Conservation (phyloP, 2,797 vertebrate species). For the Euphonia xanthogaster region DNA sequence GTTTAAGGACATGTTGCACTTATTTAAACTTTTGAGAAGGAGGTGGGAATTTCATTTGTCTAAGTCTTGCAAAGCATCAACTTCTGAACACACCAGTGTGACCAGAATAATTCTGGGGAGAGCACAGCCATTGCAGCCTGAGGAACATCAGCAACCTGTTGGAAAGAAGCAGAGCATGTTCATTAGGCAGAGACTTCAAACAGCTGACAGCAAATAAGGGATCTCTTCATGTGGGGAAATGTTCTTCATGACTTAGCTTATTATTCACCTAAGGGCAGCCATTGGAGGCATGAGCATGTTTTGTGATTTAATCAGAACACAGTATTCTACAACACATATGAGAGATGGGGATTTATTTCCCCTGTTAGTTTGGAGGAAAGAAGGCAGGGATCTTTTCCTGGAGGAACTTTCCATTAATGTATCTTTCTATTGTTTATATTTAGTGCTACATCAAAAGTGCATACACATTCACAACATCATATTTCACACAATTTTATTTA, state of each 20-base stretch:
- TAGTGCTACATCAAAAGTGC: background rate
- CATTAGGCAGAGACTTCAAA: background rate
- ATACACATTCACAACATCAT: background rate
- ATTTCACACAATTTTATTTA: constrained; percentile 72
- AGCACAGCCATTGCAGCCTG: background rate
- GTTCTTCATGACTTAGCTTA: background rate
- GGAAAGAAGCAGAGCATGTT: background rate
- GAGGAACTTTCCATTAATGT: background rate
- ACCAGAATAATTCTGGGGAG: background rate
- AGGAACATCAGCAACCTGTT: background rate
- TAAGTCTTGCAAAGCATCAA: background rate
- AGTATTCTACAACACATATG: background rate
- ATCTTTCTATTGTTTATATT: background rate
- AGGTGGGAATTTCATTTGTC: background rate
- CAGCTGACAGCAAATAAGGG: background rate
- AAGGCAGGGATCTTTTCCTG: background rate
- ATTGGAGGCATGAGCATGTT: background rate
- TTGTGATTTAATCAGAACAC: background rate
- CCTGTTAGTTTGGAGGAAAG: background rate
- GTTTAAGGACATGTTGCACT: background rate
- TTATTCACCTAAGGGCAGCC: background rate
- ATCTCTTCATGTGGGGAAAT: background rate
- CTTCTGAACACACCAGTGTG: background rate
- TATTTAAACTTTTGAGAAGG: background rate
- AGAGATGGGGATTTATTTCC: background rate